Evolutionary conservation across 2,113 vertebrate genomes (phyloP), one percentile per base, ranked within the genome.

Genomic region (Polypterus bichir): DNA sequence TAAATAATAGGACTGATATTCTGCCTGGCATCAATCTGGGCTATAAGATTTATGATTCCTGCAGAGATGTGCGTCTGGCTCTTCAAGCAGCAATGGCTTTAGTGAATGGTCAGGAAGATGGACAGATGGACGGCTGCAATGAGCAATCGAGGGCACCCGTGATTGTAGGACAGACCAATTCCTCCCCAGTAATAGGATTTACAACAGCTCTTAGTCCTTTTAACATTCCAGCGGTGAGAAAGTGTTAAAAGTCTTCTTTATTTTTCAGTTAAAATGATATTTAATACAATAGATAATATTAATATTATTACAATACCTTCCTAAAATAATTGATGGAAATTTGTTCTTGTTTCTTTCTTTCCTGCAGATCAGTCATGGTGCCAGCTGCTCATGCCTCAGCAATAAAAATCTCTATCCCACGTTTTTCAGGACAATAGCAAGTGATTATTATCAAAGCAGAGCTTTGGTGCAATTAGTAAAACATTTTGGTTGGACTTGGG

Each of bases 1-100:
- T 80, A 62, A 79, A 79, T 65, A 73, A 57, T 62, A 65, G 77
- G 51, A 3, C 55, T 4, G 44, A 60, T 3, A 66, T 82, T 4
- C 73, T 81, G 52, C 75, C 74, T 3, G 73, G 72, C 46, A 53
- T 77, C 51, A 77, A 10, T 27, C 61, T 81, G 49, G 76, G 79
- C 48, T 82, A 82, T 57, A 72, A 62, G 44, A 47, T 80, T 47
- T 79, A 65, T 57, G 69, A 76, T 1, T 71, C 72, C 61, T 80
- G 76, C 54, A 45, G n/a, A 4, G 9, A 11, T 3, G 10, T 44
- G 46, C 56, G 5, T 45, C 4, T 44, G 6, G 7, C 56, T 8
- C 6, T 58, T 45, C 44, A 45, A 45, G 56, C n/a, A 27, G 56
- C 56, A 27, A 7, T 58, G 11, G 44, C 5, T 58, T 44, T 58